A percentile compares a stretch with the other conserved stretches of the same genome.
Evolutionary conservation across 2,113 vertebrate species (phyloP).

Genomic region (Vireo altiloquus): DNA sequence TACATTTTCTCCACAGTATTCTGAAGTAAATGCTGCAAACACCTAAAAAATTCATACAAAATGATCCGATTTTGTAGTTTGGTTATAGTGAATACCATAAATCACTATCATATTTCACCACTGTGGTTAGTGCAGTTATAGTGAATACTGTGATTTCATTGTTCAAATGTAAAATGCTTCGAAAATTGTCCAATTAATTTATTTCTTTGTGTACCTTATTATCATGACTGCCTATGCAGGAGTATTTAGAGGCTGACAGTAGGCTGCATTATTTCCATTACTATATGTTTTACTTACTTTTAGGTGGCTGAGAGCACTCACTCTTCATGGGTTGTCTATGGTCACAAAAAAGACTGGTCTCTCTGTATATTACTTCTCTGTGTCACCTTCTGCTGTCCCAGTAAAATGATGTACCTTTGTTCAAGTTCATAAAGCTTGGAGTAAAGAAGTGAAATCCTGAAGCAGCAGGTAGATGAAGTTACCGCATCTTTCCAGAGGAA

Average conservation of each 20-base stretch:
- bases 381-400: not conserved
- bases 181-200: not conserved
- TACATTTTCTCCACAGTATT: constrained; percentile 70
- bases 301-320: not conserved
- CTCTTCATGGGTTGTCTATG: constrained; percentile 18
- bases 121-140: not conserved
- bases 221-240: not conserved
- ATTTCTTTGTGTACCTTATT: not conserved
- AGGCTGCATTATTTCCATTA: not conserved
- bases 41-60: not conserved
- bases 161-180: not conserved
- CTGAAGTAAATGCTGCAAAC: constrained; percentile 52
- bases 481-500: not conserved
- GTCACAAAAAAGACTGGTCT: not conserved
- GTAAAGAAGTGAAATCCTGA: not conserved
- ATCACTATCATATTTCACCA: not conserved
- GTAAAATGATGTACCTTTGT: not conserved
- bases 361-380: not conserved
- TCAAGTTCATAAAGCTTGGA: not conserved
- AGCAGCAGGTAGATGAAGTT: not conserved
- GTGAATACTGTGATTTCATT: not conserved
- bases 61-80: not conserved
- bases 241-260: not conserved
- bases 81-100: not conserved
- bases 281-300: not conserved